These are phyloP conservation scores for Scaptomyza graminum DNA, from an alignment of 1,140 invertebrate genomes.

Conservation along the genomic window DNA sequence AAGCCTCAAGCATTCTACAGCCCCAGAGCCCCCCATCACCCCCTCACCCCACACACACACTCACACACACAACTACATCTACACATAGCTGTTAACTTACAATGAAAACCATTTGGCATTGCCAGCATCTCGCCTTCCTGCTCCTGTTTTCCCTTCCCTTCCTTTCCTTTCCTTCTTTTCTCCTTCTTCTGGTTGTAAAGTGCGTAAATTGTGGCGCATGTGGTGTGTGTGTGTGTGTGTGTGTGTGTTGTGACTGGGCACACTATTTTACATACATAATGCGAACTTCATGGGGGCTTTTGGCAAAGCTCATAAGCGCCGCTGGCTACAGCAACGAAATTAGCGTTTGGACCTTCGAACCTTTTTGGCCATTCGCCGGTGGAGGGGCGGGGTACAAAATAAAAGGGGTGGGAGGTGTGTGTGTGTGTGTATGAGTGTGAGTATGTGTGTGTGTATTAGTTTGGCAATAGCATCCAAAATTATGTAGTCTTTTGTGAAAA, in stretches of 20 bases:
- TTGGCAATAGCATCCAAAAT: background rate
- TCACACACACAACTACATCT: slow-evolving; percentile 10
- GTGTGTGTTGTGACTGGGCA: slow-evolving; percentile 36
- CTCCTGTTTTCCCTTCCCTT: background rate
- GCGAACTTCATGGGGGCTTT: slow-evolving; percentile 70
- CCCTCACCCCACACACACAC: slow-evolving; percentile 13
- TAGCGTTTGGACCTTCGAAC: slow-evolving; percentile 58
- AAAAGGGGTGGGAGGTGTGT: no score
- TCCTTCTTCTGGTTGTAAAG: slow-evolving; percentile 41
- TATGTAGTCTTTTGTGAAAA: background rate
- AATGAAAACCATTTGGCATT: slow-evolving; percentile 68
- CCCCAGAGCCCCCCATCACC: no score
- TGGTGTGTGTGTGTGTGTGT: slow-evolving; percentile 11
- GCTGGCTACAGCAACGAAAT: slow-evolving; percentile 69
- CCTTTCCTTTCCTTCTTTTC: background rate
- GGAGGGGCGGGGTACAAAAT: slow-evolving; percentile 3
- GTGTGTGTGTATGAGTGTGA: background rate
- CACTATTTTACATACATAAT: slow-evolving; percentile 82
- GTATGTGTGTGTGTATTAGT: no score
- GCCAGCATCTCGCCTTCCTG: slow-evolving; percentile 30
- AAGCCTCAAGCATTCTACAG: slow-evolving; percentile 26
- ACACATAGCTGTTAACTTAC: slow-evolving; percentile 66
- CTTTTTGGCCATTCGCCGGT: slow-evolving; percentile 22
- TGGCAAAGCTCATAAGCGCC: slow-evolving; percentile 74
- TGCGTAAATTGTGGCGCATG: slow-evolving; percentile 62